A percentile compares a stretch with the other conserved stretches of the same genome.
Conservation (phyloP, 2,888 invertebrate species). For the Trichacis sp. region DNA sequence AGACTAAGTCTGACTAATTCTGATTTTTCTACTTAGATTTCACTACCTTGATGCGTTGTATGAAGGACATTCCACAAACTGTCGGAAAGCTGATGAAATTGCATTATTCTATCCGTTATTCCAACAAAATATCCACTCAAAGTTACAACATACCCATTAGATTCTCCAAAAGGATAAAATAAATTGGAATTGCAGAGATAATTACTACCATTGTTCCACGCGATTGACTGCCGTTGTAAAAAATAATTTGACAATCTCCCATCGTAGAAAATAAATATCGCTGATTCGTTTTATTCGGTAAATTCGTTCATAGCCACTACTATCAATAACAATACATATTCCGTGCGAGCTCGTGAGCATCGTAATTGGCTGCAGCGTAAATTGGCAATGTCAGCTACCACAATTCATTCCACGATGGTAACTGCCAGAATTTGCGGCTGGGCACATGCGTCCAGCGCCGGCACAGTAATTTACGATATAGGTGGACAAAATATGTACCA, state of each 20-base stretch:
- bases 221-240: background rate
- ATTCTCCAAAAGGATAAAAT: background rate
- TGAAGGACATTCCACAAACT: no score
- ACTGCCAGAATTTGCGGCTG: conserved; percentile 42
- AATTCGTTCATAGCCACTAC: conserved; percentile 24
- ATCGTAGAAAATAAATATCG: conserved; percentile 15
- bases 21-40: no score
- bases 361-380: conserved; percentile 54
- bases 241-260: background rate
- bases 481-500: conserved; percentile 1
- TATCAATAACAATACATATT: conserved; percentile 37
- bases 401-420: conserved; percentile 45
- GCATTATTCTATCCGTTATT: no score
- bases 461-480: conserved; percentile 23
- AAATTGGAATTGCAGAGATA: background rate
- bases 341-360: conserved; percentile 41
- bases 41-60: no score
- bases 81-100: no score
- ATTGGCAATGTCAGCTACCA: conserved; percentile 59
- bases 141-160: no score
- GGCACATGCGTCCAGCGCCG: conserved; percentile 28
- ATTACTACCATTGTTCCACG: background rate
- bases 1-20: no score
- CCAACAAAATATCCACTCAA: no score
- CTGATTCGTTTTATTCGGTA: conserved; percentile 18